These are phyloP conservation scores for Notothenia rossii DNA, from an alignment of 2,113 vertebrate genomes.

Conservation along the genomic window DNA sequence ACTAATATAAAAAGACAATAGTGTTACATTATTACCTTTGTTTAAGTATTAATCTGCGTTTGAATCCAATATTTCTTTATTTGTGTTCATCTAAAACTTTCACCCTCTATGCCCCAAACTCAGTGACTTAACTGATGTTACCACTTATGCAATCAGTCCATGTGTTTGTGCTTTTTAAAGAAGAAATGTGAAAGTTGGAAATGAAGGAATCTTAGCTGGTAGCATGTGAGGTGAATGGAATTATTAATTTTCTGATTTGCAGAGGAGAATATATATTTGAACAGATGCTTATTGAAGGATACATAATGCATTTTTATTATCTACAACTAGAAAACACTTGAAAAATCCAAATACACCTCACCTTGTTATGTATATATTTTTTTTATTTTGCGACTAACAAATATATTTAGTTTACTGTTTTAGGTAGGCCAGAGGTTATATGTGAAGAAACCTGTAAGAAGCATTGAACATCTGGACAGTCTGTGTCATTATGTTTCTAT, in stretches of 20 bases:
- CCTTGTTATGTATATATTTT: conserved; percentile 44
- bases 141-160: conserved; percentile 50
- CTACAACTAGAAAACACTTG: conserved; percentile 28
- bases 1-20: not conserved
- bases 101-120: conserved; percentile 21
- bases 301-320: conserved; percentile 31
- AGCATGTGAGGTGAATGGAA: conserved; percentile 15
- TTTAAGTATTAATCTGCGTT: conserved; percentile 10
- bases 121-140: conserved; percentile 34
- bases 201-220: conserved; percentile 12
- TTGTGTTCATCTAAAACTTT: not conserved
- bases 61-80: not conserved
- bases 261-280: conserved; percentile 46
- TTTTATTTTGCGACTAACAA: conserved; percentile 62
- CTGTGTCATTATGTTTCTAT: conserved; percentile 18
- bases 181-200: conserved; percentile 43
- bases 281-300: conserved; percentile 35
- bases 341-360: conserved; percentile 60
- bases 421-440: conserved; percentile 32
- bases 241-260: not conserved
- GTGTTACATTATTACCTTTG: not conserved
- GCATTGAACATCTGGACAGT: conserved; percentile 31
- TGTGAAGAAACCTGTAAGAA: conserved; percentile 28
- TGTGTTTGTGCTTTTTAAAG: conserved; percentile 7
- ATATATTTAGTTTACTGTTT: conserved; percentile 36